Percentiles rank a stretch among this genome's conserved stretches.
These are phyloP conservation scores for Drosophila bocqueti DNA, from an alignment of 1,140 invertebrate genomes.

Conservation along the genomic window DNA sequence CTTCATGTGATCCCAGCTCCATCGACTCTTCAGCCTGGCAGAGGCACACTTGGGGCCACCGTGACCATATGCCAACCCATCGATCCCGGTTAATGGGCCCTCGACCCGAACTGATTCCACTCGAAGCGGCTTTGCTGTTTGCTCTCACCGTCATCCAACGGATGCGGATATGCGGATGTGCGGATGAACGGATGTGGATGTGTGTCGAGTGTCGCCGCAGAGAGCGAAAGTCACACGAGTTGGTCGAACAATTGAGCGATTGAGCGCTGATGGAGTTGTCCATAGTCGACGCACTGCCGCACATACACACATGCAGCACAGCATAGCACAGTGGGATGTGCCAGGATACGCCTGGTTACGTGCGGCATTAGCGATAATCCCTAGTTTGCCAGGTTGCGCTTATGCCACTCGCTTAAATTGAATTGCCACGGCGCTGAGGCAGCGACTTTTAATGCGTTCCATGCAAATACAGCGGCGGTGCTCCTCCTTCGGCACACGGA, in stretches of 20 bases:
- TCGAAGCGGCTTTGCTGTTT: constrained; percentile 37
- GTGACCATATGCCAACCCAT: constrained; percentile 42
- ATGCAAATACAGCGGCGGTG: constrained; percentile 51
- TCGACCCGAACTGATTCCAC: constrained; percentile 37
- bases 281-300: neutral
- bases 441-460: constrained; percentile 55
- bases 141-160: constrained; percentile 19
- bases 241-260: constrained; percentile 54
- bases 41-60: constrained; percentile 7
- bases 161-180: neutral
- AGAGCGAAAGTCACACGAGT: constrained; percentile 60
- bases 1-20: constrained; percentile 1
- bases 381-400: constrained; percentile 49
- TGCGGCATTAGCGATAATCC: constrained; percentile 45
- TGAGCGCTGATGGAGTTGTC: constrained; percentile 26
- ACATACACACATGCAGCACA: neutral
- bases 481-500: constrained; percentile 50
- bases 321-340: neutral
- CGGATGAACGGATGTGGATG: neutral
- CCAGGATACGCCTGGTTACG: constrained; percentile 13
- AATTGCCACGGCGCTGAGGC: constrained; percentile 48
- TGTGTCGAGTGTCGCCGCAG: constrained; percentile 45
- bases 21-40: neutral
- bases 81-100: constrained; percentile 44
- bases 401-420: constrained; percentile 51